These are phyloP conservation scores for Dorcus parallelipipedus DNA, from an alignment of 2,888 invertebrate species.

Conservation along the genomic window DNA sequence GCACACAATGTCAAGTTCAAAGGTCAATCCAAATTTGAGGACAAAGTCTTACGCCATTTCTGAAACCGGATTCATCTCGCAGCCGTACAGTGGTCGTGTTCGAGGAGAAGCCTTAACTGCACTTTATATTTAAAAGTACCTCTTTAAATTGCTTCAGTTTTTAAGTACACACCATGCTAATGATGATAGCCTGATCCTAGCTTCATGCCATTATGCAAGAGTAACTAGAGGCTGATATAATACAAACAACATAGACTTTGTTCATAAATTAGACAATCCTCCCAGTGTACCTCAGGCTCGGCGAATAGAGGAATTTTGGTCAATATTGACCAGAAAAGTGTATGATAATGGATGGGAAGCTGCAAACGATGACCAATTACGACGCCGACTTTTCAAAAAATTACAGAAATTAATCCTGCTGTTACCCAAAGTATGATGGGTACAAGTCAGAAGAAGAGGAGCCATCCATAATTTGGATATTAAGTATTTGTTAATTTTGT, in stretches of 20 bases:
- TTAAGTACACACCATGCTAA: no score
- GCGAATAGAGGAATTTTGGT: constrained; percentile 14
- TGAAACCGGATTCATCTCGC: background rate
- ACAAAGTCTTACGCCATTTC: background rate
- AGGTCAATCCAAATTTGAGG: background rate
- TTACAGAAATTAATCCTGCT: background rate
- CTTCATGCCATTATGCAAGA: no score
- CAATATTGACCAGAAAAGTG: background rate
- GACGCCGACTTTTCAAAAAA: constrained; percentile 3
- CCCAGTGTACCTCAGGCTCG: constrained; percentile 13
- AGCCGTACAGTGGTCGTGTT: background rate
- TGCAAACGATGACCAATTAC: constrained; percentile 5
- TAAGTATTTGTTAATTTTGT: no score
- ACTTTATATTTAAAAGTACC: background rate
- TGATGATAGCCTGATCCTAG: background rate
- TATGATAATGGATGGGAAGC: constrained; percentile 12
- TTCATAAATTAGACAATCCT: constrained; percentile 3
- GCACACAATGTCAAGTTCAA: background rate
- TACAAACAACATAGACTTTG: no score
- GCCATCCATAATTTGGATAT: no score
- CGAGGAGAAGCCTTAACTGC: no score
- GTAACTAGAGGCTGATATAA: background rate
- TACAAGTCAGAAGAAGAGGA: background rate
- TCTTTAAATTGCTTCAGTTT: background rate
- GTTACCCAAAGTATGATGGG: background rate